Percentiles rank a stretch among this genome's conserved stretches.
These are phyloP conservation scores for Scotopteryx bipunctaria DNA, from an alignment of 2,888 invertebrate genomes.

Conservation along the genomic window DNA sequence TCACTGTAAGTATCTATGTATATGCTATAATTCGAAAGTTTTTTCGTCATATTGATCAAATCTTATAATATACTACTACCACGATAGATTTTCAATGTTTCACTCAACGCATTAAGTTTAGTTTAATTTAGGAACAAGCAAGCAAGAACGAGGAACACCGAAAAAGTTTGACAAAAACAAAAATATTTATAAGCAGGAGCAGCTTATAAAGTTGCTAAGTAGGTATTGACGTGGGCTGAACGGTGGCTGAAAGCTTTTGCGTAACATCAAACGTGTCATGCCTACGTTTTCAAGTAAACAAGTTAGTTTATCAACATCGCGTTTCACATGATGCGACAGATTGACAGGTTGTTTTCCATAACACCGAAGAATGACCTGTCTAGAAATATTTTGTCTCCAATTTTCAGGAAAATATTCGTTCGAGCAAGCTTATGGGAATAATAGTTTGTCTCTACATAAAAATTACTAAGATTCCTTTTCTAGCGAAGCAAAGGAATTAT, in stretches of 20 bases:
- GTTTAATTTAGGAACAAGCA: too few relatives aligned
- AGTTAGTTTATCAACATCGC: slow-evolving; percentile 24
- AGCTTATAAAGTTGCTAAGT: slow-evolving; percentile 30
- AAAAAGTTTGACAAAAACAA: slow-evolving; percentile 22
- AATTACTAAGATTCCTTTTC: too few relatives aligned
- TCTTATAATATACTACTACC: too few relatives aligned
- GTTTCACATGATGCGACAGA: slow-evolving; percentile 23
- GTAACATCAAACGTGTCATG: slow-evolving; percentile 29
- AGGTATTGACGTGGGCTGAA: slow-evolving; percentile 24
- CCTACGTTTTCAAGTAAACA: slow-evolving; percentile 26
- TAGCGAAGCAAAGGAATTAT: too few relatives aligned
- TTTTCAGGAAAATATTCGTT: not conserved
- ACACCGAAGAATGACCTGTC: slow-evolving; percentile 8
- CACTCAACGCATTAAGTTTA: too few relatives aligned
- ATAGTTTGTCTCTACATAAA: too few relatives aligned
- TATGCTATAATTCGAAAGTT: too few relatives aligned
- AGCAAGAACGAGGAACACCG: not conserved
- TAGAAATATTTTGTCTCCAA: not conserved
- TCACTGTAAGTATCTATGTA: slow-evolving; percentile 82
- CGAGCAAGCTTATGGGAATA: too few relatives aligned
- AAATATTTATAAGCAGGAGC: slow-evolving; percentile 13
- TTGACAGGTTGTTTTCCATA: slow-evolving; percentile 26
- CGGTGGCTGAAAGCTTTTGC: slow-evolving; percentile 27
- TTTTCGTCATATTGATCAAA: too few relatives aligned
- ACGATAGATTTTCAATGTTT: too few relatives aligned